A percentile compares a stretch with the other conserved stretches of the same genome.
These are phyloP conservation scores for Anser cygnoides DNA, from an alignment of 2,113 vertebrate genomes.

Conservation along the genomic window DNA sequence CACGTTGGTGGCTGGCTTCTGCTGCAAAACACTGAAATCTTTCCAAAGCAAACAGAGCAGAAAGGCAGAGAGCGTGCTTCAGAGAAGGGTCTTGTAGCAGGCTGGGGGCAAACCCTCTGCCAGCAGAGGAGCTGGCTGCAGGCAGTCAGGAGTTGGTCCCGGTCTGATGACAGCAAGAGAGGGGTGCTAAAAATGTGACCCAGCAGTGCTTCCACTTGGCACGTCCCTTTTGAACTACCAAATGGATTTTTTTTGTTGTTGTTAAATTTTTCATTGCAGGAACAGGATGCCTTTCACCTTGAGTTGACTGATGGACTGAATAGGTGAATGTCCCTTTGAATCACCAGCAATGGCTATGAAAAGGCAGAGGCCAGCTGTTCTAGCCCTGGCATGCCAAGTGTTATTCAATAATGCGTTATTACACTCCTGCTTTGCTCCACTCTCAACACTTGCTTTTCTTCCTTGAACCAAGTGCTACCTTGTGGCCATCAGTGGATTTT, in stretches of 20 bases:
- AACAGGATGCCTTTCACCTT: background rate
- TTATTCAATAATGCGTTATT: background rate
- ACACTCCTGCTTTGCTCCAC: background rate
- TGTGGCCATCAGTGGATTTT: conserved; percentile 30
- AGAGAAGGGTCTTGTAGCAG: background rate
- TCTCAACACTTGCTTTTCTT: background rate
- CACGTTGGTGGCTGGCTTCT: background rate
- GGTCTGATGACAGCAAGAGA: background rate
- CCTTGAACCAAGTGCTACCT: conserved; percentile 53
- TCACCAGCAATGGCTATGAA: background rate
- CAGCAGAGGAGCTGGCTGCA: background rate
- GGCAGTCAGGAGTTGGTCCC: background rate
- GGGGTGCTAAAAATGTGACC: background rate
- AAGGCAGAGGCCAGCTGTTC: background rate
- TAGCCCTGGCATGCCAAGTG: background rate
- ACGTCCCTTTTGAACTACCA: background rate
- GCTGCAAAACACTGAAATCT: background rate
- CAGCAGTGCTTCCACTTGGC: background rate
- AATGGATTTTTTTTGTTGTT: background rate
- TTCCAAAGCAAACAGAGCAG: background rate
- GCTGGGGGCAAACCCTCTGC: background rate
- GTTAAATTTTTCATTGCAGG: background rate
- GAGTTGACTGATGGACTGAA: background rate
- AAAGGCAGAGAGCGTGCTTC: background rate
- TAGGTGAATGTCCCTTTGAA: background rate